A percentile compares a stretch with the other conserved stretches of the same genome.
Evolutionary conservation across 2,888 invertebrate genomes (phyloP).

Genomic region (Heteromurus nitidus): DNA sequence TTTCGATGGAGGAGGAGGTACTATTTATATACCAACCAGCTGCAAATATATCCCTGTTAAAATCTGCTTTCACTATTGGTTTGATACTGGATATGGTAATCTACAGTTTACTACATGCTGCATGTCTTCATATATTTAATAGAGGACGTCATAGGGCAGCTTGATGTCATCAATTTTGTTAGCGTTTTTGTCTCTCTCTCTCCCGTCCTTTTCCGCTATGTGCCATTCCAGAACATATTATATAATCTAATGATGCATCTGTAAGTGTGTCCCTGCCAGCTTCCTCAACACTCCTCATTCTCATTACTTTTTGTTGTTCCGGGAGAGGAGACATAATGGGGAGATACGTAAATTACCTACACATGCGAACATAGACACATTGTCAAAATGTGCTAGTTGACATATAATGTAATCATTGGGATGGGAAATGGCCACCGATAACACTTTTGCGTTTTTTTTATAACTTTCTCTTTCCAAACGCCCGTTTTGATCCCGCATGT

Average conservation of each 20-base stretch:
- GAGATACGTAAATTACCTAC: not conserved
- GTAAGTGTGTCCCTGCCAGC: not conserved
- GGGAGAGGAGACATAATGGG: not conserved
- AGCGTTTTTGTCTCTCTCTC: slow-evolving; percentile 33
- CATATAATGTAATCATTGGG: not conserved
- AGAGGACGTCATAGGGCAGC: slow-evolving; percentile 41
- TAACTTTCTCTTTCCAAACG: no score
- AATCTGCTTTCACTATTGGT: no score
- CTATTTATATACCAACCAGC: no score
- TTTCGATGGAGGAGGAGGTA: no score
- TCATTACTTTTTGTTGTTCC: not conserved
- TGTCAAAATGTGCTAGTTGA: not conserved
- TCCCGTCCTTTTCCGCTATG: slow-evolving; percentile 1
- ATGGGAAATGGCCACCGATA: no score
- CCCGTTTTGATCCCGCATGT: no score
- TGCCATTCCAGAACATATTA: not conserved
- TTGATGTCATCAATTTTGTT: slow-evolving; percentile 57
- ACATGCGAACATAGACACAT: not conserved
- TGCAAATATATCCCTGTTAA: no score
- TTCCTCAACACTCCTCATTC: not conserved
- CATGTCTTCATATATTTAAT: no score
- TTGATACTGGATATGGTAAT: no score
- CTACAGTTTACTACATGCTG: no score
- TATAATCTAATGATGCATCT: not conserved
- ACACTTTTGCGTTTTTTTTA: no score